Base-by-base conservation (phyloP, 2,888 invertebrate species). In the Netelia virgata region DNA sequence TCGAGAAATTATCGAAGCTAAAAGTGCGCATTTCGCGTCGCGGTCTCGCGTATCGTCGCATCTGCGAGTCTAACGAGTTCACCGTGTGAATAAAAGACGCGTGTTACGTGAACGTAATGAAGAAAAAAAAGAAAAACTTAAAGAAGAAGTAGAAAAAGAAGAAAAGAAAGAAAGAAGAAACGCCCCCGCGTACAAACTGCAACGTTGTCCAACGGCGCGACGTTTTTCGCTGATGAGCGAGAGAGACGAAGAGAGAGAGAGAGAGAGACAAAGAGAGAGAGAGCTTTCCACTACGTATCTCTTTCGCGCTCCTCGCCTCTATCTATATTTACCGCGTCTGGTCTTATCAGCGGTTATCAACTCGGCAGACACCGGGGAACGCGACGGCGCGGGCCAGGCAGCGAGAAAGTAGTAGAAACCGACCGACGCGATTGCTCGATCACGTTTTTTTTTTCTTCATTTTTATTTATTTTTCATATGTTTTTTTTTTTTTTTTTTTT, bases 261-360 rank as follows among this genome's bases (percentile, higher is more conserved):
- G 11, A 36, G 20, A 50, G 61, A 47, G 50, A 20, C 66, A 68
- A 9, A 47, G 11, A 47, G 9, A 9, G 47, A 47, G 47, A 14
- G 47, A 47, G 47, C 14, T 14, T 47, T 14, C 14, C 47, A 11
- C 47, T 47, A 43, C 36, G 69, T 61, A 50, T 69, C 69, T 77
- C 80, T 66, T 78, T 43, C 70, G 16, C 64, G 16, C 36, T 16
- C 36, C 47, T 68, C 72, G 61, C 66, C 28, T 76, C 80, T 77
- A 80, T 88, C 88, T 89, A 88, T 90, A 88, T 89, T 89, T 88
- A 87, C 85, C 86, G 81, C 84, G 87, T 77, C 86, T 89, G 84
- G 81, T 78, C 85, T 90, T 90, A 89, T 90, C 89, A 88, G 79
- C 84, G 87, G 86, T 90, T 90, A 90, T 90, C 90, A 87, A 77